Conservation (phyloP, 2,113 vertebrate genomes). For the Eurypyga helias region DNA sequence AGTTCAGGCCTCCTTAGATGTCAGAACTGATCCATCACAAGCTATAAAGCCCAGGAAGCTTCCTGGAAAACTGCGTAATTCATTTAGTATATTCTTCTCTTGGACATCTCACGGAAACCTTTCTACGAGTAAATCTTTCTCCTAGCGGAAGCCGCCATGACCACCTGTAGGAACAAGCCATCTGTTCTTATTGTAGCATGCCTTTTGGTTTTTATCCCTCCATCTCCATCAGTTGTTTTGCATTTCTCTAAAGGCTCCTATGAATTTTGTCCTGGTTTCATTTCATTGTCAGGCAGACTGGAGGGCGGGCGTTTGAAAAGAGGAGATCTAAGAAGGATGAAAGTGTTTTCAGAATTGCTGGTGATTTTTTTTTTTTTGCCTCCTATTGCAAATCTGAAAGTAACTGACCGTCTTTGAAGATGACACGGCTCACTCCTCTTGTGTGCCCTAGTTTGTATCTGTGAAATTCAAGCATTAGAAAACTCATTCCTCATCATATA, state of each 20-base stretch:
- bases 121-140: background rate
- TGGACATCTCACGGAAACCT: background rate
- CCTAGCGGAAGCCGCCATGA: background rate
- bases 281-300: background rate
- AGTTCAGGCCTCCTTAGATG: background rate
- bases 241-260: background rate
- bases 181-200: background rate
- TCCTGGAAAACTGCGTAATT: background rate
- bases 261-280: background rate
- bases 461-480: background rate
- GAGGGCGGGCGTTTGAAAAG: background rate
- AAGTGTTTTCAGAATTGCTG: background rate
- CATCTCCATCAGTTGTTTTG: background rate
- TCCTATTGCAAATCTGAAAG: background rate
- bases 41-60: background rate
- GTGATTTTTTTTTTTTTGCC: background rate
- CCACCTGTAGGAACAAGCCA: background rate
- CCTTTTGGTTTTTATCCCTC: background rate
- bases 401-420: conserved; percentile 8
- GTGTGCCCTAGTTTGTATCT: background rate
- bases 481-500: background rate
- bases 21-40: conserved; percentile 15
- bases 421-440: background rate
- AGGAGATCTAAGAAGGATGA: background rate
- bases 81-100: background rate